A percentile compares a stretch with the other conserved stretches of the same genome.
Conservation (phyloP, 1,140 invertebrate genomes). For the Rhizoglyphus robini region DNA sequence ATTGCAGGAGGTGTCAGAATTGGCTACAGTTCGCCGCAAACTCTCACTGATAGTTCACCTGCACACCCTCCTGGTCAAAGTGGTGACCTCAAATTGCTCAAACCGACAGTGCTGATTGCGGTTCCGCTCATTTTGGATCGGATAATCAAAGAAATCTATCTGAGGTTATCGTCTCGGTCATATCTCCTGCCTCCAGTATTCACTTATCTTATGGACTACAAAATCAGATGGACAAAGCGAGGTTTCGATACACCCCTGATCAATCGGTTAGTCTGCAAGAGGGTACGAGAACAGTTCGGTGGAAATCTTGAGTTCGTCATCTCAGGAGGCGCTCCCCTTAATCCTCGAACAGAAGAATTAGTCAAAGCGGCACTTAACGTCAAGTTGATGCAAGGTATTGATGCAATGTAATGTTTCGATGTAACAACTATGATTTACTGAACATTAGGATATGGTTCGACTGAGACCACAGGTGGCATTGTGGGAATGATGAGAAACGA, state of each 20-base stretch:
- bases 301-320: conserved; percentile 71
- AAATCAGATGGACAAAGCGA: conserved; percentile 19
- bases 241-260: conserved; percentile 22
- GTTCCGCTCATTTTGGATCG: conserved; percentile 52
- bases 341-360: conserved; percentile 83
- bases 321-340: conserved; percentile 80
- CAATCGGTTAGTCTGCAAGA: conserved; percentile 32
- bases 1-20: conserved; percentile 69
- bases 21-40: conserved; percentile 89
- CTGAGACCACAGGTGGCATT: conserved; percentile 59
- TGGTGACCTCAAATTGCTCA: conserved; percentile 28
- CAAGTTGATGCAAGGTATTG: conserved; percentile 63
- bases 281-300: conserved; percentile 62
- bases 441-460: conserved; percentile 76
- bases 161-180: conserved; percentile 31
- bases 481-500: conserved; percentile 41
- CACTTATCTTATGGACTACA: conserved; percentile 22
- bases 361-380: conserved; percentile 83
- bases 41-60: conserved; percentile 67
- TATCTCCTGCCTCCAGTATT: conserved; percentile 14
- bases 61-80: conserved; percentile 27
- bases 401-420: neutral
- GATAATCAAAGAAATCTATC: conserved; percentile 36
- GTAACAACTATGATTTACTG: neutral
- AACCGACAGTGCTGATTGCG: conserved; percentile 81